Evolutionary conservation across 1,140 invertebrate species (phyloP).

Genomic region (Sweltsa coloradensis): DNA sequence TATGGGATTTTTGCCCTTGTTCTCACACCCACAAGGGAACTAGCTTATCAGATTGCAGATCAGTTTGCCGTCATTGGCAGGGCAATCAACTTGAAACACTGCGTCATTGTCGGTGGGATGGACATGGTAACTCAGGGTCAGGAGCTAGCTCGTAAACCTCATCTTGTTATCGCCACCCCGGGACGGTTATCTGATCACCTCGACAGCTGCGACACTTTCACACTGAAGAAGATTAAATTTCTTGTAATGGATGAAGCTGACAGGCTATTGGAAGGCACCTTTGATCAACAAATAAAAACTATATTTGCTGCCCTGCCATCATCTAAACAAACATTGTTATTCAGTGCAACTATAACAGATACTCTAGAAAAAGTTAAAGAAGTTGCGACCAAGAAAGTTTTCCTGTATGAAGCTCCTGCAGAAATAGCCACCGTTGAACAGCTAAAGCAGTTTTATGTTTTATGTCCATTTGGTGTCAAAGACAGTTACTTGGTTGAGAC

Average conservation of each 20-base stretch:
- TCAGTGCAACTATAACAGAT: constrained; percentile 94
- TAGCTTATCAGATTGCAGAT: constrained; percentile 87
- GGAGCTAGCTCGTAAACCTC: constrained; percentile 74
- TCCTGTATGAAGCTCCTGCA: constrained; percentile 50
- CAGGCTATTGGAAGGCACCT: constrained; percentile 65
- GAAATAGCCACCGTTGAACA: constrained; percentile 71
- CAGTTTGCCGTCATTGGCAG: constrained; percentile 85
- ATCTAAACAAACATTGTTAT: constrained; percentile 75
- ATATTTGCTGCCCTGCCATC: constrained; percentile 73
- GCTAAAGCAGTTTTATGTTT: constrained; percentile 79
- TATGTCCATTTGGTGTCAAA: constrained; percentile 78
- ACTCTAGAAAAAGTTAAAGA: constrained; percentile 58
- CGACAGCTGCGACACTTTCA: constrained; percentile 70
- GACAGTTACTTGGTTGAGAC: constrained; percentile 91
- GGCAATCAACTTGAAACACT: constrained; percentile 66
- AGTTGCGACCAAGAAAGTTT: constrained; percentile 45
- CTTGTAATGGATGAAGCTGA: constrained; percentile 90
- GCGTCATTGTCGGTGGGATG: constrained; percentile 82
- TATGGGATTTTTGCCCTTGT: constrained; percentile 92
- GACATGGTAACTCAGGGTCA: constrained; percentile 84
- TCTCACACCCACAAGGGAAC: constrained; percentile 89
- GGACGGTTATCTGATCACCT: constrained; percentile 82
- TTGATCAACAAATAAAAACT: constrained; percentile 59
- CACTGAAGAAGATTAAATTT: constrained; percentile 68
- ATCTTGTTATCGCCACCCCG: constrained; percentile 90